Base-by-base conservation (phyloP, 1,140 invertebrate species). In the Leptonema lineaticorne region DNA sequence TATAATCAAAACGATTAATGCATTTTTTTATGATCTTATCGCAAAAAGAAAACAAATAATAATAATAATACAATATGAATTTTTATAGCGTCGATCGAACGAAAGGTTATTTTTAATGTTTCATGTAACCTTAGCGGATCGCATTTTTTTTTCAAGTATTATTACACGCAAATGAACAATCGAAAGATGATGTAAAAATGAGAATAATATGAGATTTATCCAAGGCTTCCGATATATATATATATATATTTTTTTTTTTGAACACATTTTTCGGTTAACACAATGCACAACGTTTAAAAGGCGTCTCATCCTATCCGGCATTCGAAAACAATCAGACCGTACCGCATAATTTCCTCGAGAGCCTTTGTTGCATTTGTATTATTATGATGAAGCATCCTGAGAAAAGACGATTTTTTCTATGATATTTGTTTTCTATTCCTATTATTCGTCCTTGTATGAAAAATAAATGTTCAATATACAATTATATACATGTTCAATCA, bases 321-420 rank as follows among this genome's bases (percentile, higher is more conserved):
- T 53, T 53, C 22, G 6, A 9, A 11, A 53, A 26, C 59, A 69
- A 69, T 72, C 48, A 69, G 70, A 72, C 67, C 70, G 59, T 67
- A 67, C 46, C 33, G 41, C 56, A 63, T 67, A 56, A 72, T 67
- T 69, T 69, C 67, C 67, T 69, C 66, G 29, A 46, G 33, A 48
- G 29, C 9, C 63, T 33, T 48, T 63, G 50, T 66, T 69, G 64
- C 65, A 27, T 69, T 53, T 27, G n/a, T n/a, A n/a, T n/a, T n/a
- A n/a, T n/a, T n/a, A n/a, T n/a, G n/a, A n/a, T n/a, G n/a, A n/a
- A n/a, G n/a, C n/a, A n/a, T n/a, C n/a, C n/a, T n/a, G n/a, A n/a
- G n/a, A n/a, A n/a, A n/a, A n/a, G n/a, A n/a, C n/a, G n/a, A n/a
- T n/a, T n/a, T n/a, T n/a, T n/a, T n/a, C n/a, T n/a, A n/a, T n/a